Evolutionary conservation across 2,888 invertebrate genomes (phyloP).

Genomic region (Chirona hameri): DNA sequence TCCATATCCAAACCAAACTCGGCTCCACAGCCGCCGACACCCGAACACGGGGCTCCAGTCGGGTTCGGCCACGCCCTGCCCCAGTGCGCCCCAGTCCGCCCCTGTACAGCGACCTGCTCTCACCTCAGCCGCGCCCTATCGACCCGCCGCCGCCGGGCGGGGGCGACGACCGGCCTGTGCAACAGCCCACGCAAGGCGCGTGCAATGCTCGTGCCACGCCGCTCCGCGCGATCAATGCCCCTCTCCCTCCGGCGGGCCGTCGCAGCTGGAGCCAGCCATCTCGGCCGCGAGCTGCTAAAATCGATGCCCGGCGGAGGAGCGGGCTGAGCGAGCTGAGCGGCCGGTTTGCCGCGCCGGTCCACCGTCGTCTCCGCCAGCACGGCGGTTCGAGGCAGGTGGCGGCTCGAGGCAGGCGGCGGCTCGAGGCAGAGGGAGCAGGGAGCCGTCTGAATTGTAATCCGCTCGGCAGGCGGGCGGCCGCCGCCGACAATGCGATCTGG

Average conservation of each 20-base stretch:
- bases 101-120: background rate
- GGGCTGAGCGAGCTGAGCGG: too few species aligned
- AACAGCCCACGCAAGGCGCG: background rate
- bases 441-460: too few species aligned
- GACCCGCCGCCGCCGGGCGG: background rate
- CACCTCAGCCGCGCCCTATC: background rate
- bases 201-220: background rate
- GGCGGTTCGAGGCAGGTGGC: too few species aligned
- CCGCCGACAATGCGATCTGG: too few species aligned
- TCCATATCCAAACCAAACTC: too few species aligned
- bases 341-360: too few species aligned
- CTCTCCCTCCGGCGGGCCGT: background rate
- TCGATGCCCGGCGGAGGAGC: background rate
- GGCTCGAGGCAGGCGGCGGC: too few species aligned
- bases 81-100: background rate
- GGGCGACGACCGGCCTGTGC: background rate
- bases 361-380: too few species aligned
- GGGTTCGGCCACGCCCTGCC: background rate
- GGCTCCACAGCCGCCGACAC: too few species aligned
- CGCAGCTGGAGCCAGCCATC: background rate
- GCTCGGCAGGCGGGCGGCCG: too few species aligned
- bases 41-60: background rate
- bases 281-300: background rate
- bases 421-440: too few species aligned
- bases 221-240: background rate